Base-by-base conservation (phyloP, 2,888 invertebrate genomes). In the Orthosia gothica region DNA sequence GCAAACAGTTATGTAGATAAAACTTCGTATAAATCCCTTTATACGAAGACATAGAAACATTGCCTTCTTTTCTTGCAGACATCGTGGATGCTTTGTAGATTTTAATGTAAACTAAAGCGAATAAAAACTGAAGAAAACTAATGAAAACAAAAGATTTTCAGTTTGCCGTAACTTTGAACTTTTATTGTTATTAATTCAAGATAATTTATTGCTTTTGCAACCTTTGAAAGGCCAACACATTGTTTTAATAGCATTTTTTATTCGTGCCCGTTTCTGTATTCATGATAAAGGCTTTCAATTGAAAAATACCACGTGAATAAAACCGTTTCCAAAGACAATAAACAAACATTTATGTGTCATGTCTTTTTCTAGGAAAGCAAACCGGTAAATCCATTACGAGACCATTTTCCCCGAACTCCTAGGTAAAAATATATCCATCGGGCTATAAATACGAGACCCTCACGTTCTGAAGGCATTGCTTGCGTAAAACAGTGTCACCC, bases 401-500 rank as follows among this genome's bases (percentile, higher is more conserved):
- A 61, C 70, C 12, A 63, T 81, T 69, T 77, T 50, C 26, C 40
- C 47, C 70, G 58, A 62, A 69, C 81, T 74, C 52, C 49, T 74
- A 52, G 55, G 63, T 72, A 59, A 72, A 79, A 84, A 74, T 84
- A 84, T 61, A 79, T 81, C 59, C 54, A 68, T 70, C 57, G 50
- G 55, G 47, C 73, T 65, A 76, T 85, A 87, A 83, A 85, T 79
- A 82, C 58, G 26, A n/a, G 52, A 45, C 74, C 26, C 76, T 74
- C 64, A 74, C 75, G 74, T 80, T 64, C 66, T 15, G 13, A 57
- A 65, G 50, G 80, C 66, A 83, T 72, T 77, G 55, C 26, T 66
- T 61, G 45, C 61, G 86, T 85, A 78, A 75, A 87, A 87, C 78
- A 80, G 69, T 85, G 85, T 87, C 80, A 85, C 67, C 77, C 70